Evolutionary conservation across 2,888 invertebrate genomes (phyloP), one percentile per base, ranked within the genome.

Genomic region (Baccha elongata): DNA sequence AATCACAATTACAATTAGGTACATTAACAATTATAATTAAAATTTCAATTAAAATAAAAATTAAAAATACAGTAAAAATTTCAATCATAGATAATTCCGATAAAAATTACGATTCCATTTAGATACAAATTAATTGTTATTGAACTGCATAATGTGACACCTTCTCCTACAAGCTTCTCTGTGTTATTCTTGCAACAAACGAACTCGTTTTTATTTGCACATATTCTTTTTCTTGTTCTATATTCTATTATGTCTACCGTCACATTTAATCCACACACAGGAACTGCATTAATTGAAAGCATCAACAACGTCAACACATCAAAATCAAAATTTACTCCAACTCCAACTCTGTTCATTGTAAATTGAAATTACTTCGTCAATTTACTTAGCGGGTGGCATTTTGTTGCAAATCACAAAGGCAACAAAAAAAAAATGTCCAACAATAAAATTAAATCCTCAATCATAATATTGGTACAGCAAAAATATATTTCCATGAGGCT

Each of bases 371-470:
- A n/a, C 71, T 60, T 19, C 52, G 71, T 71, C 81, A 76, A 65
- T 75, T 52, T 60, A 62, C 81, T 76, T 76, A 71, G 65, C 81
- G 67, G 67, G 76, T 81, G 81, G 76, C 76, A 81, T 76, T 69
- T 52, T 40, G 52, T 46, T 71, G 52, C 69, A 80, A 75, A 42
- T 62, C 58, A 13, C 71, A 52, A 35, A 37, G 17, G 23, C 52
- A 35, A 5, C 37, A 46, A 40, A 1, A 79, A n/a, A 42, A 62
- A 37, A 62, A 55, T 21, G 29, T 23, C 32, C 29, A 44, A 10
- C 40, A 35, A 44, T 6, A 6, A 42, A 29, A 58, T 32, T 10
- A 15, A 62, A 44, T 40, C 23, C 23, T 35, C 55, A 13, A 58
- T 37, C 53, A 5, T n/a, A 72, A 74, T 53, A 64, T 13, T 52